Percentiles rank a stretch among this genome's conserved stretches.
These are phyloP conservation scores for Setophaga kirtlandii DNA, from an alignment of 2,113 vertebrate species.

Conservation along the genomic window DNA sequence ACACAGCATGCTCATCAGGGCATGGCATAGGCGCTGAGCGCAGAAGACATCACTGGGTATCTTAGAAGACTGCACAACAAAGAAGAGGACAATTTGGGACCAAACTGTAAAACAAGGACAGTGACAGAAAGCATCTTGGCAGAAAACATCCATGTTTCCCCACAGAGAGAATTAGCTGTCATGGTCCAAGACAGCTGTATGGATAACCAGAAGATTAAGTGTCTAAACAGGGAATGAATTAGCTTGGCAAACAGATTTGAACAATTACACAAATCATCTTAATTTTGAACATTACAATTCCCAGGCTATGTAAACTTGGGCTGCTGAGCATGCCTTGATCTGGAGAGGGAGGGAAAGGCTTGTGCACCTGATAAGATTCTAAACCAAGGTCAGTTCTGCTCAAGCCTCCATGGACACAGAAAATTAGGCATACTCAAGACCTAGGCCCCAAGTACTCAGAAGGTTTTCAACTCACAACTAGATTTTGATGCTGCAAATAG, in stretches of 20 bases:
- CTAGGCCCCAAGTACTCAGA: accelerated
- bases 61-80: neutral
- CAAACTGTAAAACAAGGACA: neutral
- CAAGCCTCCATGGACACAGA: neutral
- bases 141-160: neutral
- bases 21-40: neutral
- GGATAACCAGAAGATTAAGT: neutral
- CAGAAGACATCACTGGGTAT: neutral
- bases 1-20: neutral
- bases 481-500: neutral
- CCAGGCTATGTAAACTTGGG: neutral
- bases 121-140: neutral
- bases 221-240: neutral
- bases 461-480: neutral
- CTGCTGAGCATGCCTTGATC: neutral
- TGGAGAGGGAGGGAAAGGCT: neutral
- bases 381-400: neutral
- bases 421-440: neutral
- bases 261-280: neutral
- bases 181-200: neutral
- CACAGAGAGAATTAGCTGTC: neutral
- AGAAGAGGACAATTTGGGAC: neutral
- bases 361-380: neutral
- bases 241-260: neutral
- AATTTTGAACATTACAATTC: neutral